Percentiles rank a stretch among this genome's conserved stretches.
These are phyloP conservation scores for Archaeoteleia sp. DNA, from an alignment of 2,888 invertebrate genomes.

Conservation along the genomic window DNA sequence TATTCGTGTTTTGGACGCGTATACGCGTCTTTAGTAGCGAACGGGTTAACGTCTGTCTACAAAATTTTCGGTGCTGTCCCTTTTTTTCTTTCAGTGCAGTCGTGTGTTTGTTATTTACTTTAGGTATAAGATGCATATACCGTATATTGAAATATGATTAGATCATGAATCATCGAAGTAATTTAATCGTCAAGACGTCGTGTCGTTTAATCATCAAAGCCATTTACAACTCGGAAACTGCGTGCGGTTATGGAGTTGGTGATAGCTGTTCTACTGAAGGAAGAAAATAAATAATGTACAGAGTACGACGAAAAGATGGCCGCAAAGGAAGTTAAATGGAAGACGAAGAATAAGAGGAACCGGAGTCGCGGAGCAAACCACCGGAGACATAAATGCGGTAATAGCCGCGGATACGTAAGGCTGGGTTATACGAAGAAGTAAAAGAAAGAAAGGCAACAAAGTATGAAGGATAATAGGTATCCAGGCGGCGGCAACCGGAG, in stretches of 20 bases:
- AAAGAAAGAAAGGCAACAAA: slow-evolving; percentile 56
- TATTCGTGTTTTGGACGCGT: too few species aligned
- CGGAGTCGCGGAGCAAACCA: slow-evolving; percentile 53
- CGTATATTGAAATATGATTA: too few species aligned
- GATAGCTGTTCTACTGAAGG: background rate
- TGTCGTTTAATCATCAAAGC: slow-evolving; percentile 16
- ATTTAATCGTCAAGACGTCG: background rate
- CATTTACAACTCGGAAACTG: slow-evolving; percentile 18
- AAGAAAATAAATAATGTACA: slow-evolving; percentile 30
- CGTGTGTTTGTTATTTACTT: too few species aligned
- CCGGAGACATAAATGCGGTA: slow-evolving; percentile 56
- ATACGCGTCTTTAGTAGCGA: too few species aligned
- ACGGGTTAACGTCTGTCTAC: too few species aligned
- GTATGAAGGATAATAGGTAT: slow-evolving; percentile 56
- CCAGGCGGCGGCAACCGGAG: slow-evolving; percentile 4
- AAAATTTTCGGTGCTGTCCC: too few species aligned
- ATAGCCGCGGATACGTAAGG: slow-evolving; percentile 57
- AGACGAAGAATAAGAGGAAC: slow-evolving; percentile 48
- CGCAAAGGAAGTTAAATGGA: slow-evolving; percentile 44
- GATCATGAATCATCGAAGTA: too few species aligned
- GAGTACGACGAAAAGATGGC: slow-evolving; percentile 36
- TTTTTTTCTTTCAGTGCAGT: too few species aligned
- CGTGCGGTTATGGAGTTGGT: slow-evolving; percentile 10
- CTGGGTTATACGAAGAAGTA: slow-evolving; percentile 44
- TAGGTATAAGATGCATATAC: too few species aligned